Percentiles rank a stretch among this genome's conserved stretches.
phyloP scores from a whole-genome alignment of 2,113 vertebrate species.

The Peromyscus maniculatus region DNA sequence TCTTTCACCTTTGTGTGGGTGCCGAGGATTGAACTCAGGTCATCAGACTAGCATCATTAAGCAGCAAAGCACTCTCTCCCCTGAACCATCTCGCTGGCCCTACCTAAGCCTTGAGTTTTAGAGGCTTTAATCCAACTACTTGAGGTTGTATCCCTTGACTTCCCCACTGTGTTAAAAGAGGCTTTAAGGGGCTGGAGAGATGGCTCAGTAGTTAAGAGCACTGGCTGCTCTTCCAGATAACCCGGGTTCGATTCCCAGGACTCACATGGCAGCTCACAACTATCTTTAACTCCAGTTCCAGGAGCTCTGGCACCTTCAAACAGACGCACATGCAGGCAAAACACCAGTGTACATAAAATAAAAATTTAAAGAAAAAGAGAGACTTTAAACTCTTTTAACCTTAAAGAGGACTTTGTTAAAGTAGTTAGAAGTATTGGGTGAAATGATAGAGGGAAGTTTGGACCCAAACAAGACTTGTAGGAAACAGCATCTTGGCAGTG shows the following conservation, averaged over 20 bases:
- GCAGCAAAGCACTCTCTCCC: no score
- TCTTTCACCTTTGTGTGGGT: background rate
- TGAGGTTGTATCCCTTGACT: background rate
- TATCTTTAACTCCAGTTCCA: background rate
- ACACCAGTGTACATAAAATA: background rate
- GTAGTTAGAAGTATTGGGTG: background rate
- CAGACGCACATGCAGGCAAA: background rate
- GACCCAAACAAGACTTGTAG: conserved; percentile 27
- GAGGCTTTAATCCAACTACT: background rate
- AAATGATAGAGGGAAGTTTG: conserved; percentile 18
- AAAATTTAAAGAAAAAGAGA: background rate
- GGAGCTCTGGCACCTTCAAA: background rate
- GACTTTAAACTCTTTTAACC: background rate
- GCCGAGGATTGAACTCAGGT: background rate
- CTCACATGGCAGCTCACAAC: background rate
- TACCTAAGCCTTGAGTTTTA: background rate
- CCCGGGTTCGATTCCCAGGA: background rate
- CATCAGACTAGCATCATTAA: background rate
- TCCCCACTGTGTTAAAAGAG: background rate
- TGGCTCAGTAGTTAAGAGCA: background rate
- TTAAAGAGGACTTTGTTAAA: conserved; percentile 14
- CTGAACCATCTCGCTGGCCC: background rate
- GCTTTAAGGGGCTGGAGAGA: background rate
- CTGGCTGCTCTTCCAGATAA: background rate
- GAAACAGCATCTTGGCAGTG: conserved; percentile 20